Evolutionary conservation across 2,797 vertebrate species (phyloP), one percentile per base, ranked within the genome.

Genomic region (Sebastes oblongus): DNA sequence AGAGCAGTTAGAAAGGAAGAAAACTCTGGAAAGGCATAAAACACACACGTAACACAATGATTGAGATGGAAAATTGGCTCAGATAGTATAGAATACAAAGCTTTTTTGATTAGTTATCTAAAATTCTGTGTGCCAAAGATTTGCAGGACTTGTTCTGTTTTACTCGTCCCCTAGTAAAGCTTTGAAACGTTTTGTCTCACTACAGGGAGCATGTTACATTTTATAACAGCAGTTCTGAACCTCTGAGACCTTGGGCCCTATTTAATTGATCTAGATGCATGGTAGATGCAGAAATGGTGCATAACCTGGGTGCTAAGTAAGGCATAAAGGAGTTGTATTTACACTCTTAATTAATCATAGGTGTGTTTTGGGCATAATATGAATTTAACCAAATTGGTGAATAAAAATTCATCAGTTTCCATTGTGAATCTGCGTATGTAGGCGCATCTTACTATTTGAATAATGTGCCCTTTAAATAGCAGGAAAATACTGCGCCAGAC

Each of bases 1-100:
- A 80, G 78, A 73, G 24, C 72, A 25, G 66, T 89, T 88, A 70
- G 64, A 56, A 10, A 11, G n/a, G 7, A 25, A 9, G 3, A 16
- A 18, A 39, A 70, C 65, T 62, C 42, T 69, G 65, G 14, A 36
- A n/a, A 69, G 25, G 13, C 50, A 54, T 54, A 34, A 55, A 32
- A 34, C 67, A 64, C 59, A 52, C 22, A 71, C 55, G 27, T 24
- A 46, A 50, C 14, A 32, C 34, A 30, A 4, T 11, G 8, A 66
- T 36, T 68, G 72, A 29, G 8, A 25, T 71, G 29, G 67, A 62
- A 64, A 61, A 54, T 14, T 54, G 36, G 59, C 16, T 56, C 25
- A 25, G n/a, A 52, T 16, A 10, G 13, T 42, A 12, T 22, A 20
- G 24, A 39, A 58, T 3, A 36, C 4, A 0, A 27, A 64, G 34